Base-by-base conservation (phyloP, 2,797 vertebrate genomes). In the Pachyuromys duprasi region DNA sequence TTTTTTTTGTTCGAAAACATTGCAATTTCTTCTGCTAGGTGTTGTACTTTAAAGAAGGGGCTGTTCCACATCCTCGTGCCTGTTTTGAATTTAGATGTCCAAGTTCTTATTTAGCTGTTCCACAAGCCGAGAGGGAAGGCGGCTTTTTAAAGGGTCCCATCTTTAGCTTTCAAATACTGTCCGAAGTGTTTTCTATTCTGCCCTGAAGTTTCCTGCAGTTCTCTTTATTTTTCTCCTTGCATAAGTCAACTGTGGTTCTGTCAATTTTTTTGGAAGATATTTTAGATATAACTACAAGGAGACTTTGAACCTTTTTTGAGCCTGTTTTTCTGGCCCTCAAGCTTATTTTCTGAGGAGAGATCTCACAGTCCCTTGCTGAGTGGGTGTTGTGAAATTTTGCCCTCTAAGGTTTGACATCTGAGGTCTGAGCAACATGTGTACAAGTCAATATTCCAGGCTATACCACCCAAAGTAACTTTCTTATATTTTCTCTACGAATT, bases 401-500 rank as follows among this genome's bases (percentile, higher is more conserved):
- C 15, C 81, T 17, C 8, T 39, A 86, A 39, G 60, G 57, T 49
- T 89, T 83, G 70, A 39, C 18, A 33, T 95, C 36, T 83, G 39
- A 93, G 5, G 24, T 90, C 82, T 92, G n/a, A 79, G 26, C 26
- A 72, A 69, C 18, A 17, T 55, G 7, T 74, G 49, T 49, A 69
- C 63, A 79, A 82, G 55, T 69, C 20, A 86, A 57, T 86, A 75
- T 63, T 17, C 60, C 60, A 42, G 45, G 20, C 28, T 42, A 11
- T 36, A 72, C 20, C 4, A 67, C 31, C 45, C 24, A 31, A 91
- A 53, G 83, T 18, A 96, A 90, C 8, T 5, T 67, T 95, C 60
- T 90, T 57, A 11, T 69, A 76, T 70, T 79, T 78, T 22, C 65
- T 93, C 90, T 94, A 3, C 69, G n/a, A 89, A 91, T 76, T 86